These are phyloP conservation scores for Mormyrus hasselquistii DNA, from an alignment of 2,797 vertebrate species.

Conservation along the genomic window DNA sequence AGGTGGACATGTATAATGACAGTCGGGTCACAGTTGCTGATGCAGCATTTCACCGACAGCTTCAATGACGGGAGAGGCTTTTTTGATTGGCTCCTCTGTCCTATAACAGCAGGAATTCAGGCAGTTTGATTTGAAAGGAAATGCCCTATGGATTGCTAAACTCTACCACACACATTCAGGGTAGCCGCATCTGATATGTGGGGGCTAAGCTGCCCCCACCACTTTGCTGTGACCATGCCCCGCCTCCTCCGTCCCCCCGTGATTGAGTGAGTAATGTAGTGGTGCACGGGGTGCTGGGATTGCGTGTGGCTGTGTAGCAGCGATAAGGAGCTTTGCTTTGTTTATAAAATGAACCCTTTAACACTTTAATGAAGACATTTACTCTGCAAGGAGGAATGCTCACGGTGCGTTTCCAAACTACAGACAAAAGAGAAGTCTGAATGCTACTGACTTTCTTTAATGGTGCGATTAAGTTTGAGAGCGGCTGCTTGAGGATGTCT, in stretches of 20 bases:
- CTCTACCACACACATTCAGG: neutral
- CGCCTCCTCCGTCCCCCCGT: neutral
- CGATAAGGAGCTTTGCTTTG: neutral
- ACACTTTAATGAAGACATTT: neutral
- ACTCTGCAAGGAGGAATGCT: neutral
- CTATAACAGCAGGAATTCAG: neutral
- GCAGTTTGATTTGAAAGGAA: neutral
- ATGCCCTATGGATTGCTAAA: neutral
- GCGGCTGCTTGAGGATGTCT: neutral
- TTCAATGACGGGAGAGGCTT: neutral
- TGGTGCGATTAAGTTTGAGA: neutral
- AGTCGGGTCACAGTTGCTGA: neutral
- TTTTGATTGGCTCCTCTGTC: neutral
- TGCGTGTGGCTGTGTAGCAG: neutral
- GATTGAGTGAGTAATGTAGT: neutral
- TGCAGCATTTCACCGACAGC: neutral
- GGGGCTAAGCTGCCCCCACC: neutral
- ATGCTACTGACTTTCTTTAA: neutral
- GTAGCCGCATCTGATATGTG: neutral
- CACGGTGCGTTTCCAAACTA: neutral
- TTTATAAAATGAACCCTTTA: neutral
- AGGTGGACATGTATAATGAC: neutral
- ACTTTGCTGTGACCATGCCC: neutral
- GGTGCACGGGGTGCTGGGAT: neutral
- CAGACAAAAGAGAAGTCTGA: neutral